Evolutionary conservation across 2,113 vertebrate genomes (phyloP).

Genomic region (Corvus cornix): DNA sequence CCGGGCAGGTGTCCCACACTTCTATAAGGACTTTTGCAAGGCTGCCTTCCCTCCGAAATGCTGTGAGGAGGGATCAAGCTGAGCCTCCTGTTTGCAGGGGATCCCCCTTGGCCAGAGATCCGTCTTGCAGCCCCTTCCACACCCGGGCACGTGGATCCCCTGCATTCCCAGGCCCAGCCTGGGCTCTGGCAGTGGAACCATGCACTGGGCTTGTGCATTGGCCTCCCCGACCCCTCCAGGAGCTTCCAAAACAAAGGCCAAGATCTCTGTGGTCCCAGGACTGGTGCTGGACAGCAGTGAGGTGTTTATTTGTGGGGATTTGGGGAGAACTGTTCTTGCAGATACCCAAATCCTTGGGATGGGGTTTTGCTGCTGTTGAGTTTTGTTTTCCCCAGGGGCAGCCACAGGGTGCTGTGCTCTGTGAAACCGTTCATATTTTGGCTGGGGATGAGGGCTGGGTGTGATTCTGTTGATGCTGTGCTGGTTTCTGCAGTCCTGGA

Average conservation of each 20-base stretch:
- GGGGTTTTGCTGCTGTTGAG: not conserved
- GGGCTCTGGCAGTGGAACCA: rapidly evolving
- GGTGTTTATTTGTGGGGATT: not conserved
- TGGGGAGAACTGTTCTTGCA: not conserved
- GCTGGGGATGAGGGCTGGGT: not conserved
- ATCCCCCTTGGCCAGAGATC: rapidly evolving
- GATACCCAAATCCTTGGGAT: too few relatives aligned
- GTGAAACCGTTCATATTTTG: rapidly evolving
- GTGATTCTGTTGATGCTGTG: rapidly evolving
- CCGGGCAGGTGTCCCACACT: not conserved
- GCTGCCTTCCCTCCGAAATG: rapidly evolving
- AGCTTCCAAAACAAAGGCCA: not conserved
- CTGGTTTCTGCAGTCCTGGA: not conserved
- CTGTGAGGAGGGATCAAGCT: rapidly evolving
- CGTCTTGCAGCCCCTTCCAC: rapidly evolving
- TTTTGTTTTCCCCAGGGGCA: not conserved
- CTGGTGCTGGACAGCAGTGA: not conserved
- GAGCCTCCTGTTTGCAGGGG: not conserved
- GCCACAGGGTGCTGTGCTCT: rapidly evolving
- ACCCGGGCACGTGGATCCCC: rapidly evolving
- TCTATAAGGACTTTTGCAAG: rapidly evolving
- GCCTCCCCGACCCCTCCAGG: rapidly evolving
- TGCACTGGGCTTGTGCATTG: rapidly evolving
- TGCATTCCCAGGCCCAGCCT: not conserved
- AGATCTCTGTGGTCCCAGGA: not conserved